Conservation (phyloP, 2,888 invertebrate species). For the Actias luna region DNA sequence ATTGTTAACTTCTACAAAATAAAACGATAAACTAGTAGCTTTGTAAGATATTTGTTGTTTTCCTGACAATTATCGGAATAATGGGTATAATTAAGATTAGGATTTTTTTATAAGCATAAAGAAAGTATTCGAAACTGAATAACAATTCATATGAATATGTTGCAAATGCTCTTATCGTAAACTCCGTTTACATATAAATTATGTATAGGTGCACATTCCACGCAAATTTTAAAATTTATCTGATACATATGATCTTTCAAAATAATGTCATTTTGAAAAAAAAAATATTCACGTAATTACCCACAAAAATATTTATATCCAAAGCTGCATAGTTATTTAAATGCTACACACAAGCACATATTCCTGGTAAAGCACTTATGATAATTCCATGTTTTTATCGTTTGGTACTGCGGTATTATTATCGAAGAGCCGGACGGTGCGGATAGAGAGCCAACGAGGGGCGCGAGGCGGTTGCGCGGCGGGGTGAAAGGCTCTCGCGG, state of each 20-base stretch:
- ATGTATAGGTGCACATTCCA: background rate
- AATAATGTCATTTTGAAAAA: background rate
- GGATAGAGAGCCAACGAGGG: slow-evolving; percentile 33
- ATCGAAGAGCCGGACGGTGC: slow-evolving; percentile 42
- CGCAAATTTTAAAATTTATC: background rate
- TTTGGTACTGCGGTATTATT: slow-evolving; percentile 73
- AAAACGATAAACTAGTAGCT: background rate
- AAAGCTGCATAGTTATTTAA: slow-evolving; percentile 15
- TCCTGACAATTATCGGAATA: background rate
- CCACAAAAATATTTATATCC: background rate
- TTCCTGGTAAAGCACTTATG: slow-evolving; percentile 75
- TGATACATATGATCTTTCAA: background rate
- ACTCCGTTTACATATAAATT: background rate
- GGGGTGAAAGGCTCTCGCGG: slow-evolving; percentile 22
- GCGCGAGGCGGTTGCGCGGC: slow-evolving; percentile 34
- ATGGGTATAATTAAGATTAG: background rate
- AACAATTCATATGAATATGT: background rate
- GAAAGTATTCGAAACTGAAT: background rate
- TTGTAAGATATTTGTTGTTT: background rate
- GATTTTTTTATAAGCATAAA: no score
- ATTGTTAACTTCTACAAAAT: background rate
- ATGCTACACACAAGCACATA: slow-evolving; percentile 66
- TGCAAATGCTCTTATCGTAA: background rate
- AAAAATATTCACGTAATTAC: background rate
- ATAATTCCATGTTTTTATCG: slow-evolving; percentile 80